A percentile compares a stretch with the other conserved stretches of the same genome.
phyloP scores from a whole-genome alignment of 2,888 invertebrate genomes.

The Entomobrya multifasciata region DNA sequence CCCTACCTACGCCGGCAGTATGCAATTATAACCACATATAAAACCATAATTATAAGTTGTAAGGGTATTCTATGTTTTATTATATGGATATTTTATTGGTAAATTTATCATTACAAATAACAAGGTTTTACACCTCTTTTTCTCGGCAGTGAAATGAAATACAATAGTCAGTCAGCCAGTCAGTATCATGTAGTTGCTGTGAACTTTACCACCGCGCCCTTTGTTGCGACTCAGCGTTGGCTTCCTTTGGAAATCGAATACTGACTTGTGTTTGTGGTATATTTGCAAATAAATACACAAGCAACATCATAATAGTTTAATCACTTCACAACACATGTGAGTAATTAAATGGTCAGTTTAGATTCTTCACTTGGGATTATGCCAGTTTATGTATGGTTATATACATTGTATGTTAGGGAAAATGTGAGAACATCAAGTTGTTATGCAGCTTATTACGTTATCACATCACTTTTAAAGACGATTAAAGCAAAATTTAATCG shows the following conservation, averaged over 20 bases:
- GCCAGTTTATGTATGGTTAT: no score
- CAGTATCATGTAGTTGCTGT: background rate
- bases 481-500: constrained; percentile 30
- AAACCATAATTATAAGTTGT: no score
- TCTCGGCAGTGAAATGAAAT: no score
- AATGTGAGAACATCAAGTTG: constrained; percentile 22
- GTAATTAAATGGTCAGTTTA: no score
- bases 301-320: no score
- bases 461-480: background rate
- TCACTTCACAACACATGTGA: no score
- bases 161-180: no score
- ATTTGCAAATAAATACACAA: background rate
- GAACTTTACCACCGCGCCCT: constrained; percentile 34
- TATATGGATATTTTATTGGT: background rate
- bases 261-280: background rate
- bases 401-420: constrained; percentile 28
- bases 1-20: background rate
- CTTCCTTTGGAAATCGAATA: background rate
- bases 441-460: no score
- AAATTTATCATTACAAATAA: background rate
- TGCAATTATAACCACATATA: background rate
- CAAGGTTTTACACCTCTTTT: no score
- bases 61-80: no score
- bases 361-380: no score
- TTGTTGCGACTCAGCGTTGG: background rate